phyloP scores from a whole-genome alignment of 2,797 vertebrate species.

The Falco novaeseelandiae region DNA sequence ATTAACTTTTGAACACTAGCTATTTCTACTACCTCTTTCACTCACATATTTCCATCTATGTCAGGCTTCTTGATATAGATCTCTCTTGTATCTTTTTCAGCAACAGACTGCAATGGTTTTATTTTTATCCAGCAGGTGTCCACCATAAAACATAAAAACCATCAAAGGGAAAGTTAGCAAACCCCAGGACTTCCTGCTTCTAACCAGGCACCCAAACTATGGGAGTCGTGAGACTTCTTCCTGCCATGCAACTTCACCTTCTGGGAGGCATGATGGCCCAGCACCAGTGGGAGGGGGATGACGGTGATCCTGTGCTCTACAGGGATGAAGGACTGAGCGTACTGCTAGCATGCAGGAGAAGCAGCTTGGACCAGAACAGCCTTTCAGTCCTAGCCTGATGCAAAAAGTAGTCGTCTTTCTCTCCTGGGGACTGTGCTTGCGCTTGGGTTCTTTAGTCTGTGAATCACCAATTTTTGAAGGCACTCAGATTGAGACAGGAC shows the following conservation, averaged over 20 bases:
- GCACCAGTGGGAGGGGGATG: not conserved
- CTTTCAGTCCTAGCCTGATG: not conserved
- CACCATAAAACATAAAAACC: not conserved
- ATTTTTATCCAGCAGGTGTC: not conserved
- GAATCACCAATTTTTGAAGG: not conserved
- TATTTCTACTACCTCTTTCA: not conserved
- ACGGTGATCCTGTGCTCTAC: not conserved
- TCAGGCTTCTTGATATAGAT: not conserved
- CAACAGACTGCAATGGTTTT: not conserved
- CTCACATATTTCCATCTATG: not conserved
- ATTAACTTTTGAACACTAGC: not conserved
- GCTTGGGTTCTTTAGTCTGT: not conserved
- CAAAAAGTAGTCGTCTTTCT: not conserved
- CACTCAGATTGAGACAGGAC: not conserved
- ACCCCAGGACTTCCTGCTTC: not conserved
- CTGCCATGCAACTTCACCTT: not conserved
- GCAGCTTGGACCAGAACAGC: not conserved
- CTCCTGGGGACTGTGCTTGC: not conserved
- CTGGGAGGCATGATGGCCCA: not conserved
- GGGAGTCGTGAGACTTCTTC: not conserved
- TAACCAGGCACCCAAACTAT: not conserved
- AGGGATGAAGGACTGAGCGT: not conserved
- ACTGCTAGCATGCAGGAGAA: not conserved
- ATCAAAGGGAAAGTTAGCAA: not conserved
- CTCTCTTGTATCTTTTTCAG: not conserved